Evolutionary conservation across 2,888 invertebrate species (phyloP).

Genomic region (Nephrotoma appendiculata): DNA sequence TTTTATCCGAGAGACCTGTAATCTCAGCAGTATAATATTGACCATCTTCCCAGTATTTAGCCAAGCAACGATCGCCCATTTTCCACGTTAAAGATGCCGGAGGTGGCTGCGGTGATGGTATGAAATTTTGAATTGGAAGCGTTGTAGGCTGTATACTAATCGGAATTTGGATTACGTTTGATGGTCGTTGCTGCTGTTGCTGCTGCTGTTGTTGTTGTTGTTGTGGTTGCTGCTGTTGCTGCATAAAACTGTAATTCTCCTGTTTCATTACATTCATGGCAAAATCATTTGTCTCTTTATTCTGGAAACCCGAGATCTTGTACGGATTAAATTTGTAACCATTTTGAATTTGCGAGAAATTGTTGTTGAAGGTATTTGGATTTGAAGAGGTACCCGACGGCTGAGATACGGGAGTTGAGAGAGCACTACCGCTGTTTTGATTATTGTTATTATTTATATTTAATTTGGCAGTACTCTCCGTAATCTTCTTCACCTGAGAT

Average conservation of each 20-base stretch:
- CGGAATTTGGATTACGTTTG: constrained; percentile 6
- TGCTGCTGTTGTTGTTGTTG: constrained; percentile 2
- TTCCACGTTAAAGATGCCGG: constrained; percentile 28
- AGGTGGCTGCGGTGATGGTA: constrained; percentile 7
- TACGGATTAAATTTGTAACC: constrained; percentile 30
- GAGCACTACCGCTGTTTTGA: neutral
- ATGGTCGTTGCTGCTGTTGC: constrained; percentile 22
- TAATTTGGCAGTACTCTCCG: neutral
- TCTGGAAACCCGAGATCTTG: constrained; percentile 32
- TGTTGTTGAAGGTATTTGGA: neutral
- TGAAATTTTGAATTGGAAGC: neutral
- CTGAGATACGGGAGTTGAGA: neutral
- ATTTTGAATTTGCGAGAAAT: constrained; percentile 19
- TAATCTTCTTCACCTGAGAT: neutral
- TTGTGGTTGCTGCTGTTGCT: constrained; percentile 1
- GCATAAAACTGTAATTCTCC: constrained; percentile 8
- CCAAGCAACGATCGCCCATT: constrained; percentile 69
- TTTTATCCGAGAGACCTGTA: constrained; percentile 65
- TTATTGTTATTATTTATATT: neutral
- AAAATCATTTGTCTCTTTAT: constrained; percentile 31
- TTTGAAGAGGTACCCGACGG: neutral
- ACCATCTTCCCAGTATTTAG: constrained; percentile 88
- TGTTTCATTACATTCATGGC: constrained; percentile 28
- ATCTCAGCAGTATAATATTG: constrained; percentile 75
- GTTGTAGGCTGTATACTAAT: neutral